Percentiles rank a stretch among this genome's conserved stretches.
Conservation (phyloP, 2,797 vertebrate genomes). For the Aeoliscus strigatus region DNA sequence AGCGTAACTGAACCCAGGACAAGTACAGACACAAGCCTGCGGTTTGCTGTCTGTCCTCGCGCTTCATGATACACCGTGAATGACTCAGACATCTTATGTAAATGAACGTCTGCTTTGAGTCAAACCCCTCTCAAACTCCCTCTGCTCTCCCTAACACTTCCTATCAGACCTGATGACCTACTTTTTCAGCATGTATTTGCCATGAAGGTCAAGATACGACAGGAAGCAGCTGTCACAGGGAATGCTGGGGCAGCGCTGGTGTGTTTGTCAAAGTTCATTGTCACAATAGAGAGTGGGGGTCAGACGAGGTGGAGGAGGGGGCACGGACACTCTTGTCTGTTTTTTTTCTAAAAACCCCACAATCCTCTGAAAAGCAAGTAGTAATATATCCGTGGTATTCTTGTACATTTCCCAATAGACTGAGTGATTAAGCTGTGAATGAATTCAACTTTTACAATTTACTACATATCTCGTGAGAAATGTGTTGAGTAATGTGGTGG, state of each 20-base stretch:
- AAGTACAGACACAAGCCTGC: slow-evolving; percentile 10
- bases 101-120: slow-evolving; percentile 7
- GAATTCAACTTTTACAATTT: too few relatives aligned
- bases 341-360: too few relatives aligned
- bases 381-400: too few relatives aligned
- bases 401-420: too few relatives aligned
- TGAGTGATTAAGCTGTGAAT: too few relatives aligned
- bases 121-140: slow-evolving; percentile 6
- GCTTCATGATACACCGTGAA: slow-evolving; percentile 2
- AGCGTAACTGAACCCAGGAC: too few relatives aligned
- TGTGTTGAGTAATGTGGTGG: slow-evolving; percentile 4
- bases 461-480: too few relatives aligned
- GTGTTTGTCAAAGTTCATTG: slow-evolving; percentile 49
- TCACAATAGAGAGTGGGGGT: slow-evolving; percentile 25
- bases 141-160: slow-evolving; percentile 39
- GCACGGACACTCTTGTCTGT: slow-evolving; percentile 1
- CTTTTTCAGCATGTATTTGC: slow-evolving; percentile 24
- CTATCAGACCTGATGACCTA: slow-evolving; percentile 48
- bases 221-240: slow-evolving; percentile 57
- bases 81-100: neutral
- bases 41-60: slow-evolving; percentile 2
- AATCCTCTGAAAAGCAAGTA: too few relatives aligned
- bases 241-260: slow-evolving; percentile 20
- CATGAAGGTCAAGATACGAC: slow-evolving; percentile 35
- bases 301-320: slow-evolving; percentile 11